Evolutionary conservation across 1,140 invertebrate species (phyloP).

Genomic region (Zaprionus lachaisei): DNA sequence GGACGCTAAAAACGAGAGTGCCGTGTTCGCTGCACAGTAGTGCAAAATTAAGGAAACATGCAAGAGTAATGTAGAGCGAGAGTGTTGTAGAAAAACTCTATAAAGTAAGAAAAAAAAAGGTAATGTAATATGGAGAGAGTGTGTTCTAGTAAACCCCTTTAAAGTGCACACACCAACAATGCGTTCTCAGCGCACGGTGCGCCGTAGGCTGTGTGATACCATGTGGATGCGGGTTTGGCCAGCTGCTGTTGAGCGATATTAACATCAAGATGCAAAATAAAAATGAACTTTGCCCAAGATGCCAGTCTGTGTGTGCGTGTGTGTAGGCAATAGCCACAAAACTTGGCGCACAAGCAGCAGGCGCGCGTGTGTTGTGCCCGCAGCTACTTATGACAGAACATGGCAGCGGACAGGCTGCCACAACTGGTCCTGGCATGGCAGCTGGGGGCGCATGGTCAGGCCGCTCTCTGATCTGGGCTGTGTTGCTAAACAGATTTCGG

Average conservation of each 20-base stretch:
- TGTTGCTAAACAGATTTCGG: conserved; percentile 65
- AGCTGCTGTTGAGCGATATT: conserved; percentile 54
- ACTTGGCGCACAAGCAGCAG: conserved; percentile 15
- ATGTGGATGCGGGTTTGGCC: conserved; percentile 37
- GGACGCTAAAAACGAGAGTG: conserved; percentile 22
- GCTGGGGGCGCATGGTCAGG: conserved; percentile 5
- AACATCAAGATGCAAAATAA: conserved; percentile 54
- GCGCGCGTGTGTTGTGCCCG: conserved; percentile 52
- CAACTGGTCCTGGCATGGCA: neutral
- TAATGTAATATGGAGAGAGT: neutral
- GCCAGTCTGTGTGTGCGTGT: conserved; percentile 27
- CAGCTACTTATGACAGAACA: conserved; percentile 47
- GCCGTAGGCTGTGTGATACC: conserved; percentile 18
- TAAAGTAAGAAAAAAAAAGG: neutral
- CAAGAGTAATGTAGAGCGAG: neutral
- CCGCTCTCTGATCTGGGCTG: conserved; percentile 11
- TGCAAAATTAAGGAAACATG: neutral
- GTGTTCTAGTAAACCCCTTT: no score
- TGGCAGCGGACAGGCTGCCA: neutral
- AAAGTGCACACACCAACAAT: no score
- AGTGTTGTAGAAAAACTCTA: neutral
- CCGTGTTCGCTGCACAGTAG: conserved; percentile 14
- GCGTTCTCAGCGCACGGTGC: neutral
- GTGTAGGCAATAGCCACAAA: conserved; percentile 31
- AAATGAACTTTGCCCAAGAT: conserved; percentile 59